phyloP scores from a whole-genome alignment of 2,797 vertebrate species.

The Propithecus perrieri region DNA sequence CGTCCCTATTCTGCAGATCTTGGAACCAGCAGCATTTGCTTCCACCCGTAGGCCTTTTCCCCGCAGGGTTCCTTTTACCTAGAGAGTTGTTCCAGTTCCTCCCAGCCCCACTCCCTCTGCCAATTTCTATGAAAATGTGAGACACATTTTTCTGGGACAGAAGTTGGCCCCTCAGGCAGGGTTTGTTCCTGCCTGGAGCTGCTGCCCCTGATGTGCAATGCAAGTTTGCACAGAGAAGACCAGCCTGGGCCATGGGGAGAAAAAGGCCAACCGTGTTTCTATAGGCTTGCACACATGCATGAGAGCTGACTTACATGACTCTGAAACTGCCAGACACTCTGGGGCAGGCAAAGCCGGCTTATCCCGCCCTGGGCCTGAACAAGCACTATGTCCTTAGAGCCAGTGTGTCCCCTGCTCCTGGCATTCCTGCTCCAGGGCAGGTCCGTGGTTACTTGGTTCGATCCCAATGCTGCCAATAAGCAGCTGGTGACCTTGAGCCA shows the following conservation, averaged over 20 bases:
- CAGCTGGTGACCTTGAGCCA: not conserved
- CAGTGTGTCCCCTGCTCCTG: not conserved
- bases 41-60: not conserved
- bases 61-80: not conserved
- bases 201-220: not conserved
- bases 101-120: not conserved
- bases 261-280: not conserved
- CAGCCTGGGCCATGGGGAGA: not conserved
- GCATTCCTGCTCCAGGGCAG: not conserved
- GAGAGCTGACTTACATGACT: not conserved
- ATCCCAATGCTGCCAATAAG: not conserved
- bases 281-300: not conserved
- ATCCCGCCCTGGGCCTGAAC: not conserved
- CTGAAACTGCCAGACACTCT: not conserved
- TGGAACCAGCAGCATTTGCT: not conserved
- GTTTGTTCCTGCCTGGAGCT: constrained; percentile 14
- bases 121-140: constrained; percentile 56
- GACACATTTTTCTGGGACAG: constrained; percentile 39
- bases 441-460: not conserved
- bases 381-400: not conserved
- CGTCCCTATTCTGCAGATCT: not conserved
- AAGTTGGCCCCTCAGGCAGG: constrained; percentile 31
- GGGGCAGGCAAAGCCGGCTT: not conserved
- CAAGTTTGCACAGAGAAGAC: not conserved
- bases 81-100: not conserved